Conservation (phyloP, 2,797 vertebrate genomes). For the Mus spretus region DNA sequence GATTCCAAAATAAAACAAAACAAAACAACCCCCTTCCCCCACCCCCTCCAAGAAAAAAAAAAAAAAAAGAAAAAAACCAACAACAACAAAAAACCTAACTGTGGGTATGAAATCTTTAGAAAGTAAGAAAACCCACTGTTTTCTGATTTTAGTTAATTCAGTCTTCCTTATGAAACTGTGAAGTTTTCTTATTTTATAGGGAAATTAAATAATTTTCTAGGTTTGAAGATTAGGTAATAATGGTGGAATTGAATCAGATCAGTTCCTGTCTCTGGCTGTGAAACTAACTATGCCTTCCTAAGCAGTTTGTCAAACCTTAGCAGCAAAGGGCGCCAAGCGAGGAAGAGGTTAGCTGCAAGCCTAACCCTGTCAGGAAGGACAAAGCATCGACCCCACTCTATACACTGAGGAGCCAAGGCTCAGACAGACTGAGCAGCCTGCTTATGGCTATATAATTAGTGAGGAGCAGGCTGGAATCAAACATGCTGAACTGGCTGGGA, state of each 20-base stretch:
- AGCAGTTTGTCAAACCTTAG: neutral
- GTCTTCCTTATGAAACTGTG: slow-evolving; percentile 38
- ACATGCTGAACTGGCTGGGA: slow-evolving; percentile 5
- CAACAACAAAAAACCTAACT: neutral
- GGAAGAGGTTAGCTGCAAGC: neutral
- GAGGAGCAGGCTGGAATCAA: neutral
- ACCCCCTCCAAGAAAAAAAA: no score
- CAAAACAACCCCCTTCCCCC: no score
- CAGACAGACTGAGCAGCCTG: neutral
- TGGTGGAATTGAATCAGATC: slow-evolving; percentile 17
- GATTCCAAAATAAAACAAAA: neutral
- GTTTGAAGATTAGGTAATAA: slow-evolving; percentile 47
- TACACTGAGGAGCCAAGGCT: slow-evolving; percentile 1
- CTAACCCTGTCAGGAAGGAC: slow-evolving; percentile 9
- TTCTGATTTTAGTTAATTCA: slow-evolving; percentile 19
- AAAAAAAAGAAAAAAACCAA: no score
- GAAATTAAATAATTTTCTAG: slow-evolving; percentile 44
- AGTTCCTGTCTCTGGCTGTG: neutral
- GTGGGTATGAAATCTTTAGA: slow-evolving; percentile 30
- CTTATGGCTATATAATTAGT: neutral
- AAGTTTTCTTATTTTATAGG: slow-evolving; percentile 13
- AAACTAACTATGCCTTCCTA: neutral
- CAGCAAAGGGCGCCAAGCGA: neutral
- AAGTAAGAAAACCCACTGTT: slow-evolving; percentile 15
- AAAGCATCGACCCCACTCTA: neutral